A percentile compares a stretch with the other conserved stretches of the same genome.
Conservation (phyloP, 2,888 invertebrate genomes). For the Agapetus fuscipes region DNA sequence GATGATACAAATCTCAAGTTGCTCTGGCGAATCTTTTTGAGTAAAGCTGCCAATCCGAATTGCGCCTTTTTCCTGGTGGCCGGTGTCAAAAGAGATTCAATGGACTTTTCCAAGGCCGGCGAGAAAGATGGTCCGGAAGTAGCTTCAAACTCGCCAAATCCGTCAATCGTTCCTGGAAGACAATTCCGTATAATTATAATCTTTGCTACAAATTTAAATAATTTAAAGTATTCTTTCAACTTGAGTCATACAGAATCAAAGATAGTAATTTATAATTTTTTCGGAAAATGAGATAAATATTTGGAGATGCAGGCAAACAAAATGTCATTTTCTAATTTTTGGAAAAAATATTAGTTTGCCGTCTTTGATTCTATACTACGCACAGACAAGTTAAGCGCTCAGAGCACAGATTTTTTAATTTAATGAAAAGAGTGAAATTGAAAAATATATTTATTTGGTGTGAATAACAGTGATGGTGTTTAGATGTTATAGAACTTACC, state of each 20-base stretch:
- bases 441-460: neutral
- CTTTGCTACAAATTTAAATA: slow-evolving; percentile 38
- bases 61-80: slow-evolving; percentile 16
- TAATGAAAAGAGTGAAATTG: too few species aligned
- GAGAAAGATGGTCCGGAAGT: slow-evolving; percentile 29
- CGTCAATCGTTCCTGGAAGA: slow-evolving; percentile 24
- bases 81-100: slow-evolving; percentile 16
- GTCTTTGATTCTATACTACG: too few species aligned
- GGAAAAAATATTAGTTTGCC: too few species aligned
- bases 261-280: too few species aligned
- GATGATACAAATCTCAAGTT: slow-evolving; percentile 16
- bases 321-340: too few species aligned
- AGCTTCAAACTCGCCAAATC: slow-evolving; percentile 27
- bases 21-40: slow-evolving; percentile 16
- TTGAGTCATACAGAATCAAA: too few species aligned
- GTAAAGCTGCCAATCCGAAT: slow-evolving; percentile 16
- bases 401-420: too few species aligned
- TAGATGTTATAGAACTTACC: too few species aligned
- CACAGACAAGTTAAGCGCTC: too few species aligned
- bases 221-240: slow-evolving; percentile 35
- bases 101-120: slow-evolving; percentile 14
- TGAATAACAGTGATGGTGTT: neutral
- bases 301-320: too few species aligned
- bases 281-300: too few species aligned
- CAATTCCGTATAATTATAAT: slow-evolving; percentile 28